phyloP scores from a whole-genome alignment of 2,113 vertebrate genomes.

The Notechis scutatus region DNA sequence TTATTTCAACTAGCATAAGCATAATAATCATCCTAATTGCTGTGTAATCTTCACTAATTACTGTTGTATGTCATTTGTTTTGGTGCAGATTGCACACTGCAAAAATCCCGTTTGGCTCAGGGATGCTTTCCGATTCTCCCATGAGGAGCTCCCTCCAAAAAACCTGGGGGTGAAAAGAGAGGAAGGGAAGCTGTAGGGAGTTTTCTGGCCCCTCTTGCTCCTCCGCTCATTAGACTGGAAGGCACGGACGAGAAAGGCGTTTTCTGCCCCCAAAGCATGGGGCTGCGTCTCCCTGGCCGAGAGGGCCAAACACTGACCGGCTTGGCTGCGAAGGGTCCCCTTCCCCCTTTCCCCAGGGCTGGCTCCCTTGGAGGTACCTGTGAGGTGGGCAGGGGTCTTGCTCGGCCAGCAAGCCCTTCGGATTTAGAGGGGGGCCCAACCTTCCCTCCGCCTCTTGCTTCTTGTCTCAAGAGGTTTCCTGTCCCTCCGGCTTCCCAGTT shows the following conservation, averaged over 20 bases:
- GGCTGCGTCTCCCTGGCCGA: background rate
- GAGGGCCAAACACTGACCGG: background rate
- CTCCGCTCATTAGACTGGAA: background rate
- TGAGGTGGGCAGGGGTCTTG: background rate
- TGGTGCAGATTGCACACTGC: constrained; percentile 65
- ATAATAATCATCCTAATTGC: constrained; percentile 75
- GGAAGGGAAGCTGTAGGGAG: background rate
- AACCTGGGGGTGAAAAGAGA: background rate
- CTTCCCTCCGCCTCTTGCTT: background rate
- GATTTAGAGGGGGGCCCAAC: background rate
- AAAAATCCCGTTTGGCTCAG: constrained; percentile 52
- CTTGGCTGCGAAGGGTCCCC: background rate
- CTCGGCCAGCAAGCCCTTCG: no score
- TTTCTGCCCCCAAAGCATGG: background rate
- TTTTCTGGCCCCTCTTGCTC: background rate
- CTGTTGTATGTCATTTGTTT: constrained; percentile 76
- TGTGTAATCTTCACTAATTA: constrained; percentile 75
- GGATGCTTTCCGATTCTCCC: constrained; percentile 36
- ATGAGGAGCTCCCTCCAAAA: background rate
- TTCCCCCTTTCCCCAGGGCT: background rate
- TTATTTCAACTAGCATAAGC: constrained; percentile 69
- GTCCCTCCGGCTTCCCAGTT: background rate
- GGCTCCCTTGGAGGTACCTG: background rate
- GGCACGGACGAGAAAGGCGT: background rate
- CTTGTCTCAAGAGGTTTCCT: background rate